Conservation (phyloP, 2,113 vertebrate species). For the Dromas ardeola region DNA sequence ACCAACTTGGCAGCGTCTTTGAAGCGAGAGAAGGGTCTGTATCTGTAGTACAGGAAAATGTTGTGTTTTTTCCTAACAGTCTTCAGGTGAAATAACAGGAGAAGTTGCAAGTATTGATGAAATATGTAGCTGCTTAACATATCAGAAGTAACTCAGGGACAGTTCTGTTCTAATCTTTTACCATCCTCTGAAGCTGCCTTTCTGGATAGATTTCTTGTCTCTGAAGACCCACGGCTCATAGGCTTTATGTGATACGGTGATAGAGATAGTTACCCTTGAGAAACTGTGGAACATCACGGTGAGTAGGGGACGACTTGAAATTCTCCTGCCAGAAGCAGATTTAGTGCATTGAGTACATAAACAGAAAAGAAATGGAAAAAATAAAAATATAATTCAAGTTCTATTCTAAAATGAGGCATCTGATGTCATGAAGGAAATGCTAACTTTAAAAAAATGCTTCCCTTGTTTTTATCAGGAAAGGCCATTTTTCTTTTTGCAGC, state of each 20-base stretch:
- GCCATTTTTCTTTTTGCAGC: not conserved
- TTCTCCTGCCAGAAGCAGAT: not conserved
- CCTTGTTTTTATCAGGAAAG: not conserved
- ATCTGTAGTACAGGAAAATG: not conserved
- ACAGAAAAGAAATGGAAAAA: not conserved
- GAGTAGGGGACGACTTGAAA: not conserved
- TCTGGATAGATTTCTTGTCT: not conserved
- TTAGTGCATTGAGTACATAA: not conserved
- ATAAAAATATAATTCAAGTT: not conserved
- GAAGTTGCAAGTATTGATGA: not conserved
- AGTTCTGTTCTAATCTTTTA: not conserved
- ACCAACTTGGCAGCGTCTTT: not conserved
- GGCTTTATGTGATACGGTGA: not conserved
- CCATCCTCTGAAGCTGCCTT: not conserved
- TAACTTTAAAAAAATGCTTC: not conserved
- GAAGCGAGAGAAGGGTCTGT: not conserved
- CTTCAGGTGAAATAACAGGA: not conserved
- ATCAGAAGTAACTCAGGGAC: rapidly evolving
- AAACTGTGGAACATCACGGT: not conserved
- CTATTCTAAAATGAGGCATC: not conserved
- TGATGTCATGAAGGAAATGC: not conserved
- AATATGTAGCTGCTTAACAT: not conserved
- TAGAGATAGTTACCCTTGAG: not conserved
- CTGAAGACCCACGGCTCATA: not conserved
- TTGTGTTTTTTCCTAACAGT: rapidly evolving